phyloP scores from a whole-genome alignment of 1,140 invertebrate species.

The Drosophila suzukii region DNA sequence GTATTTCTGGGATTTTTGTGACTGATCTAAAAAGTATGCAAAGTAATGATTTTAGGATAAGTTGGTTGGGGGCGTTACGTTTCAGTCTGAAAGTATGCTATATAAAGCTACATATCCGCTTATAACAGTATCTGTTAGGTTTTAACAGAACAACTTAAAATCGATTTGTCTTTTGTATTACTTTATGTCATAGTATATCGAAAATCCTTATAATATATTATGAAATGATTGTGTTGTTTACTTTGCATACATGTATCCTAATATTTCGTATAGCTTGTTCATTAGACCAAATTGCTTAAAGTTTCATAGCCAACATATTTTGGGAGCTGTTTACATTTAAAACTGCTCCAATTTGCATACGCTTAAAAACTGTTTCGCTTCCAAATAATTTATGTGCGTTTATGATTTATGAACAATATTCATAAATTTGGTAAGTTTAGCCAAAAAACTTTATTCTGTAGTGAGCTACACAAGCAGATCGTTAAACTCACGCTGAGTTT shows the following conservation, averaged over 20 bases:
- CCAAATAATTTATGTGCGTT: no score
- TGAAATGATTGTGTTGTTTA: no score
- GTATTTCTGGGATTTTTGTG: background rate
- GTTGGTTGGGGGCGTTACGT: background rate
- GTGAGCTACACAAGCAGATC: background rate
- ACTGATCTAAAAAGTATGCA: slow-evolving; percentile 22
- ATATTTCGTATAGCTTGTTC: no score
- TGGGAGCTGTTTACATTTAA: no score
- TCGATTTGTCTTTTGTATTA: background rate
- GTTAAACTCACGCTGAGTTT: background rate
- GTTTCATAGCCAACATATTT: no score
- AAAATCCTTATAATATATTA: no score
- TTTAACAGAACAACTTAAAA: background rate
- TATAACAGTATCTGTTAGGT: background rate
- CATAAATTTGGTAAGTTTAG: no score
- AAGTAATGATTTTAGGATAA: background rate
- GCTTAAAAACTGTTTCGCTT: no score
- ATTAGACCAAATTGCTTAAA: no score
- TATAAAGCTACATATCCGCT: background rate
- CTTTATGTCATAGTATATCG: background rate
- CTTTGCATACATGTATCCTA: no score
- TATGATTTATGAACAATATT: no score
- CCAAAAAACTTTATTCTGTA: background rate
- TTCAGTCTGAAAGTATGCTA: slow-evolving; percentile 24
- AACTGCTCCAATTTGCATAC: no score